A percentile compares a stretch with the other conserved stretches of the same genome.
These are phyloP conservation scores for Datnioides undecimradiatus DNA, from an alignment of 2,113 vertebrate species.

Conservation along the genomic window DNA sequence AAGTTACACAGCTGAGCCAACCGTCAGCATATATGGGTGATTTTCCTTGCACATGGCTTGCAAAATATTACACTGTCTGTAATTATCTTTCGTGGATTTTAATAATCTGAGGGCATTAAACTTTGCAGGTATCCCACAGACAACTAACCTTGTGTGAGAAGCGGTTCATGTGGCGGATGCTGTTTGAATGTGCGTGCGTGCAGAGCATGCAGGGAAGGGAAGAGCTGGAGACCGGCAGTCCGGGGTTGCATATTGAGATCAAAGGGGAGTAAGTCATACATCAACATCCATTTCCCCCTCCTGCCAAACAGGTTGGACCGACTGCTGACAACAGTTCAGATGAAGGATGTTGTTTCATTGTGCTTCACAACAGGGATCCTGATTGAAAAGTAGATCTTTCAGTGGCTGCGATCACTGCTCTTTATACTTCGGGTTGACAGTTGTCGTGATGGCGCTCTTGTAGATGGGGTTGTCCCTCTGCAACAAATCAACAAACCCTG, in stretches of 20 bases:
- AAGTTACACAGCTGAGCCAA: conserved; percentile 51
- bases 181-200: conserved; percentile 29
- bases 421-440: conserved; percentile 63
- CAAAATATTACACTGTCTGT: conserved; percentile 36
- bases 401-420: conserved; percentile 38
- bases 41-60: conserved; percentile 4
- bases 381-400: conserved; percentile 49
- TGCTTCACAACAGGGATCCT: conserved; percentile 40
- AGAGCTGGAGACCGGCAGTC: conserved; percentile 21
- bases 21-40: conserved; percentile 36
- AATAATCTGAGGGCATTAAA: conserved; percentile 29
- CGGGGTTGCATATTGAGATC: conserved; percentile 39
- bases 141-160: conserved; percentile 9
- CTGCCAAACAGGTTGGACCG: conserved; percentile 34
- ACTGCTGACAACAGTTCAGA: conserved; percentile 56
- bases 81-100: conserved; percentile 47
- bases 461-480: conserved; percentile 55
- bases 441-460: conserved; percentile 59
- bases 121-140: conserved; percentile 22
- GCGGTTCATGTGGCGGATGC: conserved; percentile 13
- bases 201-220: conserved; percentile 13
- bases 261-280: conserved; percentile 54
- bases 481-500: conserved; percentile 34
- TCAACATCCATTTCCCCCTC: conserved; percentile 6
- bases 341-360: conserved; percentile 55